Evolutionary conservation across 2,113 vertebrate species (phyloP), one percentile per base, ranked within the genome.

Genomic region (Takifugu flavidus): DNA sequence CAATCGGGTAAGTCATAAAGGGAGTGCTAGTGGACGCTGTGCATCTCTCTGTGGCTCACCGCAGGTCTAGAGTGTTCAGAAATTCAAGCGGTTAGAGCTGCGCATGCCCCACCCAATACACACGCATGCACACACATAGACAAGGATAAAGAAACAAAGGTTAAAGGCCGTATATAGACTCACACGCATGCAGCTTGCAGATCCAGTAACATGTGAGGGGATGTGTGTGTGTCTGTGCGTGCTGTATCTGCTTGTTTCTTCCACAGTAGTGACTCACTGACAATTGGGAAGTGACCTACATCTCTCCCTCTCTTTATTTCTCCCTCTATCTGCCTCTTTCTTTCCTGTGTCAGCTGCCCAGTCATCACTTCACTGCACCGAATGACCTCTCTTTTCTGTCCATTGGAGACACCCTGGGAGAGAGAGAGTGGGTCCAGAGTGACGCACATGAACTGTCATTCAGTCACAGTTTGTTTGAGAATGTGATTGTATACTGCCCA

Each of bases 271-370:
- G 86, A 86, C 69, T 87, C 86, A 87, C 73, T 75, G 74, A 84
- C 83, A 82, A 84, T 79, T 82, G 83, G 85, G 85, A 84, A 82
- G 77, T 87, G 81, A 87, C 83, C 85, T 87, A 83, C 67, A 83
- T 83, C 82, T 79, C 70, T 69, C 72, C 65, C 80, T 57, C 70
- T 71, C 69, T 83, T 77, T 80, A 79, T 72, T 82, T 58, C 68
- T 72, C 75, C 72, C 74, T 67, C 78, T 80, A 81, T 83, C 85
- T 82, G 72, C 69, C 70, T 82, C 79, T 80, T 85, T 85, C 79
- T 80, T 79, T 82, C 74, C 72, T 73, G 80, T 87, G 82, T 83
- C 79, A 87, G 85, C 81, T 85, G 85, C 79, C 79, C 78, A 82
- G 83, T 87, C 85, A 87, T 84, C 81, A 85, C 67, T 82, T 81